Base-by-base conservation (phyloP, 2,797 vertebrate genomes). In the Sebastes paucispinis region DNA sequence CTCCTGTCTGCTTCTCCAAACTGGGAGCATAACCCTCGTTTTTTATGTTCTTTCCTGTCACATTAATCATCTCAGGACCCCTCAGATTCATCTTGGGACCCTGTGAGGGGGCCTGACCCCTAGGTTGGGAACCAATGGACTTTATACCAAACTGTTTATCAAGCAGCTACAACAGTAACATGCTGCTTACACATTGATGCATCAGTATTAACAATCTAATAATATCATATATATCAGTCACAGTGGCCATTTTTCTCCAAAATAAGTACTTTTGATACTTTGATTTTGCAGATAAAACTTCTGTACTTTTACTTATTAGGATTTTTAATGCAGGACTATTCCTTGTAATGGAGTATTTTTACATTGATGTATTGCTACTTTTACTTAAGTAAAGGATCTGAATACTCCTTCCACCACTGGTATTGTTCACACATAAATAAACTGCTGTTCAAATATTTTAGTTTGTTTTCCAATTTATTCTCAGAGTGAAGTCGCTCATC, bases 401-500 rank as follows among this genome's bases (percentile, higher is more conserved):
- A 62, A 22, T 20, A 31, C 59, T 22, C 24, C 20, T 32, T 65
- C 5, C n/a, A 20, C 10, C n/a, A 5, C 34, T 52, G 16, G 4
- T 58, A 25, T 47, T 69, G 25, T 29, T 36, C 1, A 22, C 7
- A 5, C 13, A 24, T 52, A 54, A 83, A 62, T 13, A 31, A 78
- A 25, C 1, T 3, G 55, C 18, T 76, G 22, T 39, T 73, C 1
- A 69, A 39, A 50, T 27, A 18, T 34, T 54, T 31, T 54, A 22
- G 6, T 34, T 69, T 69, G 9, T 39, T 75, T 5, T 34, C 13
- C 4, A 6, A 7, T 62, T 77, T 55, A 4, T 52, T 82, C 22
- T 63, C 58, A 89, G 86, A 50, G 55, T 20, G 60, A 85, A 68
- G 29, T 47, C 3, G 20, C 32, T 18, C 3, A 6, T 83, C 32